Evolutionary conservation across 2,113 vertebrate species (phyloP).

Genomic region (Pleuronectes platessa): DNA sequence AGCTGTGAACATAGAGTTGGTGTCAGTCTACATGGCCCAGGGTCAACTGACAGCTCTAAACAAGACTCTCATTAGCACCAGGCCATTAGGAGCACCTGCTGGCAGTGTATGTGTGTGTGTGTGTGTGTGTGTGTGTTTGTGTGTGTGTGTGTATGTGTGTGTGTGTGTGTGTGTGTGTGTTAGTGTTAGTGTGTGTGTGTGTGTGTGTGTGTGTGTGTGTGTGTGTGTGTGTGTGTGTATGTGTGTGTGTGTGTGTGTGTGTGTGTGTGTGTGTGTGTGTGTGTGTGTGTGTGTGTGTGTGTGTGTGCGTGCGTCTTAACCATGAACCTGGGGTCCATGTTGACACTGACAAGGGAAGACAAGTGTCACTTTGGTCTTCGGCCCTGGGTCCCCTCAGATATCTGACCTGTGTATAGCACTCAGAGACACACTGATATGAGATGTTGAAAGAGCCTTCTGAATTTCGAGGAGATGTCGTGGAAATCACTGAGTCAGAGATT

Average conservation of each 20-base stretch:
- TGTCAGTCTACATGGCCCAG: conserved; percentile 60
- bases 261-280: too few relatives aligned
- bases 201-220: conserved; percentile 16
- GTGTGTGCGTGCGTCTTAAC: conserved; percentile 5
- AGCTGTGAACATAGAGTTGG: conserved; percentile 62
- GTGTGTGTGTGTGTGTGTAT: conserved; percentile 1
- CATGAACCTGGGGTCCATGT: conserved; percentile 15
- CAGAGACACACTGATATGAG: conserved; percentile 14
- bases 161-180: conserved; percentile 15
- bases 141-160: conserved; percentile 1
- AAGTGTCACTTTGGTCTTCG: conserved; percentile 65
- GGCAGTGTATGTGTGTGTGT: conserved; percentile 23
- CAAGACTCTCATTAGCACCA: conserved; percentile 79
- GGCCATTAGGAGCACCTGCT: conserved; percentile 62
- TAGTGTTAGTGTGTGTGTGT: conserved; percentile 7
- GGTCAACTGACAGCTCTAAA: conserved; percentile 77
- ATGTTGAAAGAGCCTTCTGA: too few relatives aligned
- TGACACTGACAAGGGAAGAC: conserved; percentile 61
- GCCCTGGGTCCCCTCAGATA: conserved; percentile 27
- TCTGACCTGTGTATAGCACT: conserved; percentile 1
- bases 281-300: conserved; percentile 15
- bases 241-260: too few relatives aligned
- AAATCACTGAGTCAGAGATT: too few relatives aligned
- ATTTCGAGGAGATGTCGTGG: too few relatives aligned
- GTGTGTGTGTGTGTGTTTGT: background rate